Evolutionary conservation across 2,797 vertebrate genomes (phyloP), one percentile per base, ranked within the genome.

Genomic region (Sitta carolinensis): DNA sequence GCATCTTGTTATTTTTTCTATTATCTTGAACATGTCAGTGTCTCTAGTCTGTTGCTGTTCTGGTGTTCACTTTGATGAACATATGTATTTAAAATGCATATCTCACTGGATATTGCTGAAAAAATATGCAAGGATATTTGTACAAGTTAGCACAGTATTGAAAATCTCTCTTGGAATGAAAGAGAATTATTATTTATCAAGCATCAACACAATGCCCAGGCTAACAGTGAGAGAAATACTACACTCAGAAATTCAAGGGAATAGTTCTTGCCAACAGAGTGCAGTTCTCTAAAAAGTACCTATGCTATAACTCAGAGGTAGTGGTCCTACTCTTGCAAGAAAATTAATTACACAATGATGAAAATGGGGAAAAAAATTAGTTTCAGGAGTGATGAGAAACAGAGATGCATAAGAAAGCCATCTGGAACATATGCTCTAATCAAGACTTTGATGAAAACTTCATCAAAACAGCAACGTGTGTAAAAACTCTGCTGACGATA

Each of bases 391-490:
- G 19, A 62, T 23, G 5, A 74, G 34, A 47, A 83, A 45, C 8
- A 52, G 16, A 58, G 9, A 61, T 23, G 7, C 13, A 15, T 26
- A 43, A 38, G 8, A 69, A 62, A 76, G 4, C 2, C 17, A 25
- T 30, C 16, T 76, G 82, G 63, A 89, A 54, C 7, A n/a, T 2
- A 18, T 4, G 1, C 6, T 8, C 4, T 63, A 29, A 47, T 51
- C 9, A 68, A 61, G 32, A 67, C 74, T 78, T 77, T 77, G 16
- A 47, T 40, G 7, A 29, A 70, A 80, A 38, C 5, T 63, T 81
- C 0, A 50, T 47, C 4, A 45, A 36, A 72, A 9, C 3, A 3
- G 2, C 4, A 42, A 29, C 8, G 5, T 36, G 5, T 68, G 22
- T 13, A 68, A 72, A 43, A 75, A 3, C 25, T 36, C 20, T 47